These are phyloP conservation scores for Nannoperca australis DNA, from an alignment of 2,797 vertebrate genomes.

Conservation along the genomic window DNA sequence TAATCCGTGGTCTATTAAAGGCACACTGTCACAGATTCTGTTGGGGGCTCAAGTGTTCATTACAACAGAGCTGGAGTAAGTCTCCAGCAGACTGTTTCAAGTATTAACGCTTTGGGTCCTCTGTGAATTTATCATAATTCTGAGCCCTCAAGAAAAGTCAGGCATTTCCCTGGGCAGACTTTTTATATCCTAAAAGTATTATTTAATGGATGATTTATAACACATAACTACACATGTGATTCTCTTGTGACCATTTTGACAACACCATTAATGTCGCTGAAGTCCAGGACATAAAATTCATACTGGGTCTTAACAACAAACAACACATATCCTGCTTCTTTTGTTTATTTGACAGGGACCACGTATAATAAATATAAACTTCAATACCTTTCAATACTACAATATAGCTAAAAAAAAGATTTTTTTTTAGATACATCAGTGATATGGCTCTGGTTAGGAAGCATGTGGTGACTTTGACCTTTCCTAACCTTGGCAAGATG, in stretches of 20 bases:
- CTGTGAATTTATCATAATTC: conserved; percentile 53
- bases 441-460: conserved; percentile 53
- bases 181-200: conserved; percentile 30
- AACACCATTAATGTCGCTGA: not conserved
- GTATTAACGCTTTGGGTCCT: conserved; percentile 54
- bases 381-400: too few relatives aligned
- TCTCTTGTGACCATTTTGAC: conserved; percentile 12
- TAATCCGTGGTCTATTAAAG: conserved; percentile 75
- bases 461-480: conserved; percentile 82
- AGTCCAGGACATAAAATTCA: conserved; percentile 19
- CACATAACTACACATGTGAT: not conserved
- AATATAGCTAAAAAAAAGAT: not conserved
- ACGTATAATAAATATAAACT: too few relatives aligned
- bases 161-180: conserved; percentile 6
- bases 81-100: conserved; percentile 59
- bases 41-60: conserved; percentile 77
- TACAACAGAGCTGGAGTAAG: conserved; percentile 64
- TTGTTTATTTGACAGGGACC: not conserved
- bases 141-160: conserved; percentile 24
- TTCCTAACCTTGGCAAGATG: conserved; percentile 77
- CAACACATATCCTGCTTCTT: not conserved
- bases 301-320: conserved; percentile 23
- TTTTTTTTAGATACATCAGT: conserved; percentile 63
- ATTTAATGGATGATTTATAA: conserved; percentile 25
- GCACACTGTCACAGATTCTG: conserved; percentile 73